Conservation (phyloP, 2,797 vertebrate species). For the Scolopax rusticola region DNA sequence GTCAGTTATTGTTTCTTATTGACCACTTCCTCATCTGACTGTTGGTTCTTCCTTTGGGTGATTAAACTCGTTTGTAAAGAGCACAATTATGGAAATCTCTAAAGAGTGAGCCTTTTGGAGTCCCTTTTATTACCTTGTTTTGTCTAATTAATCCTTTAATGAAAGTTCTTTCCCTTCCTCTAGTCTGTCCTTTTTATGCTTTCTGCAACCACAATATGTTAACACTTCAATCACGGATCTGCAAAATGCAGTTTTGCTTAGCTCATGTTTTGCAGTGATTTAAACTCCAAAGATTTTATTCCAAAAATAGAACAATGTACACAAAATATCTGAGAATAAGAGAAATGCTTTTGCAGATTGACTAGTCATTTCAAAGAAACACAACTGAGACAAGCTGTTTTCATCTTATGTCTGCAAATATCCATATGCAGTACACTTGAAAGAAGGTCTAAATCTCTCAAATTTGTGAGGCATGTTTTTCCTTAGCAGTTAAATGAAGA, state of each 20-base stretch:
- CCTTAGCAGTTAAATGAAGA: slow-evolving; percentile 30
- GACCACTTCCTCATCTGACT: slow-evolving; percentile 50
- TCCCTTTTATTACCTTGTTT: slow-evolving; percentile 42
- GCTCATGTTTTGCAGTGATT: background rate
- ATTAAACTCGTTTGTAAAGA: slow-evolving; percentile 1
- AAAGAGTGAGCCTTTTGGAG: slow-evolving; percentile 16
- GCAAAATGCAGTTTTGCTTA: slow-evolving; percentile 8
- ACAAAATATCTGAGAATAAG: background rate
- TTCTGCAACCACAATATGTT: slow-evolving; percentile 28
- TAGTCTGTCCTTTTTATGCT: background rate
- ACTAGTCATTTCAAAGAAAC: slow-evolving; percentile 29
- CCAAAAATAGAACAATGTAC: background rate
- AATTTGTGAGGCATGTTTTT: background rate
- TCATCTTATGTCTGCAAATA: slow-evolving; percentile 27
- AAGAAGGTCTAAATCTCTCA: slow-evolving; percentile 14
- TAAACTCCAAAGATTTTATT: background rate
- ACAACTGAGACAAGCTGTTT: slow-evolving; percentile 21
- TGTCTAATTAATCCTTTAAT: slow-evolving; percentile 49
- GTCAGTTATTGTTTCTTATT: slow-evolving; percentile 21
- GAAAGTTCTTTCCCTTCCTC: slow-evolving; percentile 18
- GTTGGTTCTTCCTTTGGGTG: background rate
- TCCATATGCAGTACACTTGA: background rate
- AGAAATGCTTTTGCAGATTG: slow-evolving; percentile 39
- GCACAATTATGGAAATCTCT: slow-evolving; percentile 29
- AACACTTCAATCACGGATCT: background rate